phyloP scores from a whole-genome alignment of 2,797 vertebrate genomes.

The Ambastaia sidthimunki region DNA sequence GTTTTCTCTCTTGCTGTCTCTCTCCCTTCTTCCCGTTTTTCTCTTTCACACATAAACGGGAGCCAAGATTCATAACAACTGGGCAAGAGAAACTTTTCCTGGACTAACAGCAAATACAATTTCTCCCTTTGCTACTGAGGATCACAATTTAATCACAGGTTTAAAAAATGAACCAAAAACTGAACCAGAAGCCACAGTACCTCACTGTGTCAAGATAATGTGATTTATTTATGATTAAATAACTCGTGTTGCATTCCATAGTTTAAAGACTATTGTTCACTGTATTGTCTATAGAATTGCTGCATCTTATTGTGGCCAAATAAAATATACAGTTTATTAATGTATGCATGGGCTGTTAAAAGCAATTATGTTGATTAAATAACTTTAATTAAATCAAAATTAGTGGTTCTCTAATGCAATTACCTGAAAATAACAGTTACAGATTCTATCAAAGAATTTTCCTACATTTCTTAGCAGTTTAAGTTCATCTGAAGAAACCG shows the following conservation, averaged over 20 bases:
- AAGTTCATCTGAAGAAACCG: neutral
- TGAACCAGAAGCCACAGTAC: neutral
- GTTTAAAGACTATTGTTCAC: neutral
- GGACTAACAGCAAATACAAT: neutral
- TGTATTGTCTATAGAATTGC: too few species aligned
- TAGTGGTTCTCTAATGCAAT: slow-evolving; percentile 50
- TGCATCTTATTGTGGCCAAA: too few species aligned
- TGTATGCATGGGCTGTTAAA: neutral
- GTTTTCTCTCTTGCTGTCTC: slow-evolving; percentile 29
- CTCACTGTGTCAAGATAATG: neutral
- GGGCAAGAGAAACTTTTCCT: slow-evolving; percentile 9
- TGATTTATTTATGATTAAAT: neutral
- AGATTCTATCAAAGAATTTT: neutral
- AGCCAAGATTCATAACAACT: slow-evolving; percentile 11
- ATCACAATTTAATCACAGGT: neutral
- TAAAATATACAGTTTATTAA: neutral
- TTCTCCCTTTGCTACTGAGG: neutral
- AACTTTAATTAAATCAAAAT: slow-evolving; percentile 47
- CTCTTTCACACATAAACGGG: neutral
- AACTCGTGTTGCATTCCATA: neutral
- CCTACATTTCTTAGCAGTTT: slow-evolving; percentile 2
- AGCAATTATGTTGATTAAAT: slow-evolving; percentile 52
- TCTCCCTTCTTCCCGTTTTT: neutral
- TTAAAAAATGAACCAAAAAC: neutral
- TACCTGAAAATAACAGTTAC: slow-evolving; percentile 48